A percentile compares a stretch with the other conserved stretches of the same genome.
Evolutionary conservation across 1,140 invertebrate genomes (phyloP).

Genomic region (Bombus waltoni): DNA sequence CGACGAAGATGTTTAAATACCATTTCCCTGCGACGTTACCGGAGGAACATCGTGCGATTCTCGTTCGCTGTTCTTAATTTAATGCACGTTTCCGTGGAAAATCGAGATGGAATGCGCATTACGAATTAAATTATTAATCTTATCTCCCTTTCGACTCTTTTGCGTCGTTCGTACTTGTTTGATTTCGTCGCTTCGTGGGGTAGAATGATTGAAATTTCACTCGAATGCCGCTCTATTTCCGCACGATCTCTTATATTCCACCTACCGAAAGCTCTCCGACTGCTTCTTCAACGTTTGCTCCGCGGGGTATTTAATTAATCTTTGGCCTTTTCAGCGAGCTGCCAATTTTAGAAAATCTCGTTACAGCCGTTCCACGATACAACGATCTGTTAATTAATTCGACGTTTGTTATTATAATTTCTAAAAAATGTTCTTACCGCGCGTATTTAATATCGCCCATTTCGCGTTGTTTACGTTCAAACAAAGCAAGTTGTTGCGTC

Average conservation of each 20-base stretch:
- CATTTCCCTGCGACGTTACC: not conserved
- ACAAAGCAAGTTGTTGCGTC: no score
- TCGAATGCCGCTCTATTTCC: not conserved
- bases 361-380: not conserved
- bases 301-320: not conserved
- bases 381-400: not conserved
- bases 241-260: no score
- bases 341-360: not conserved
- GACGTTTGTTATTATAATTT: no score
- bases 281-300: no score
- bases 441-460: not conserved
- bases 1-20: not conserved
- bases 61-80: not conserved
- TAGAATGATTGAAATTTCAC: slow-evolving; percentile 25
- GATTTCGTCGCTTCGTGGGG: slow-evolving; percentile 1
- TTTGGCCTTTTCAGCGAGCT: not conserved
- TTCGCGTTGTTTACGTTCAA: not conserved
- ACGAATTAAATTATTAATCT: slow-evolving; percentile 50
- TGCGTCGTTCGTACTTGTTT: not conserved
- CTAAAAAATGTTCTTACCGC: not conserved
- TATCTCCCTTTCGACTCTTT: not conserved
- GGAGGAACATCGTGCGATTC: not conserved
- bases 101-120: not conserved
- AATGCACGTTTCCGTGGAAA: not conserved
- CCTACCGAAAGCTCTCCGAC: not conserved